phyloP scores from a whole-genome alignment of 2,113 vertebrate species.

The Panthera tigris region DNA sequence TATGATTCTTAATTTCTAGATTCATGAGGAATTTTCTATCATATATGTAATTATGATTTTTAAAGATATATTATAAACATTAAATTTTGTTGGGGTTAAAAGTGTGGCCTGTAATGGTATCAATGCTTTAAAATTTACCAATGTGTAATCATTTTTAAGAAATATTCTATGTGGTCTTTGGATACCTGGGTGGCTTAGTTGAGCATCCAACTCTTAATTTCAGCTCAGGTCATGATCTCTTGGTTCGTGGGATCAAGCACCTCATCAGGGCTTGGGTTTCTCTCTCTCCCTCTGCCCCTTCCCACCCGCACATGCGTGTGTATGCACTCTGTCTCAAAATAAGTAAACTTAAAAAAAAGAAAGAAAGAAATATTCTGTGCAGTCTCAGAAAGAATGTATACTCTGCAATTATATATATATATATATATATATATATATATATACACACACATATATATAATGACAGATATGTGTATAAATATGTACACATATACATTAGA shows the following conservation, averaged over 20 bases:
- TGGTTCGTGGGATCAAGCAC: too few species aligned
- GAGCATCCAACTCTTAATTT: too few species aligned
- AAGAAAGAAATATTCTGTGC: neutral
- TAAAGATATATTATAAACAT: neutral
- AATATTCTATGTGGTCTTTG: neutral
- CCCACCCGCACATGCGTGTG: too few species aligned
- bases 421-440: neutral
- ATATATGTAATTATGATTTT: neutral
- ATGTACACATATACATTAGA: neutral
- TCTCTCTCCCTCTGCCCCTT: too few species aligned
- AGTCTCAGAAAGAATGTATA: neutral
- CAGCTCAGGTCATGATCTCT: too few species aligned
- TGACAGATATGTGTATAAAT: neutral
- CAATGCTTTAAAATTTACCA: neutral
- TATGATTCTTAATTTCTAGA: neutral
- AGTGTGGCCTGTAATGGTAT: neutral
- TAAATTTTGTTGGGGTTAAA: neutral
- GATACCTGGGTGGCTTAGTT: too few species aligned
- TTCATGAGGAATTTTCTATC: neutral
- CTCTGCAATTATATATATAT: neutral
- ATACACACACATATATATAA: neutral
- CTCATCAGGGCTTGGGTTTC: too few species aligned
- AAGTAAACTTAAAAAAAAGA: too few species aligned
- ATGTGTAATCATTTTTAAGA: neutral
- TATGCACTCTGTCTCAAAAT: too few species aligned